Conservation (phyloP, 2,797 vertebrate genomes). For the Tiaroga cobitis region DNA sequence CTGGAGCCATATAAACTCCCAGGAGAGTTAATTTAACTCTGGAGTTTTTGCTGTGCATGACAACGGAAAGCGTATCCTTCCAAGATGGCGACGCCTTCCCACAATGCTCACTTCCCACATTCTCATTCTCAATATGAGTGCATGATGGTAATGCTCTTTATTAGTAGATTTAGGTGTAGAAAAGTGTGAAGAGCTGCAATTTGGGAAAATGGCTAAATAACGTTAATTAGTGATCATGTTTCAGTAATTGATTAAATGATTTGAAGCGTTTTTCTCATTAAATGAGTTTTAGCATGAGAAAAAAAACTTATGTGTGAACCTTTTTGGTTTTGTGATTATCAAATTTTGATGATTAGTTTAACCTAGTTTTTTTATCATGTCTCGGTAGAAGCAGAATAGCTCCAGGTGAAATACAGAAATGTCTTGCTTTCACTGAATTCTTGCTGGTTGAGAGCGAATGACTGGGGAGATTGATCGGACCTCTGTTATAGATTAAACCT, state of each 20-base stretch:
- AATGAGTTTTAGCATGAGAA: slow-evolving; percentile 1
- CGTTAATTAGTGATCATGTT: background rate
- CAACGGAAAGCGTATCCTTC: too few relatives aligned
- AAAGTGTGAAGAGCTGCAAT: background rate
- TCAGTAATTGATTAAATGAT: background rate
- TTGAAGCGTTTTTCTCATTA: slow-evolving; percentile 19
- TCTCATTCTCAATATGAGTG: too few relatives aligned
- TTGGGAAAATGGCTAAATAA: background rate
- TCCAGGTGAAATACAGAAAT: background rate
- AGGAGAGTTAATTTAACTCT: too few relatives aligned
- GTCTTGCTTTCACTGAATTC: background rate
- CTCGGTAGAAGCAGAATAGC: background rate
- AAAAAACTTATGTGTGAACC: background rate
- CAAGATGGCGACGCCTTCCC: too few relatives aligned
- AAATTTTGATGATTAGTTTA: background rate
- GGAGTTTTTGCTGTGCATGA: too few relatives aligned
- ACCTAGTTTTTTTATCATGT: background rate
- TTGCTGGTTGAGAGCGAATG: background rate
- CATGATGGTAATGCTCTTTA: background rate
- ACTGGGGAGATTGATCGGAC: slow-evolving; percentile 49
- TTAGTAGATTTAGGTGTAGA: background rate
- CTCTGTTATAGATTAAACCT: slow-evolving; percentile 66
- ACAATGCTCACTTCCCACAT: too few relatives aligned
- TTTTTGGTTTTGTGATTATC: background rate
- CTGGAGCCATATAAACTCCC: too few relatives aligned